Conservation (phyloP, 2,888 invertebrate species). For the Nomada hirtipes region DNA sequence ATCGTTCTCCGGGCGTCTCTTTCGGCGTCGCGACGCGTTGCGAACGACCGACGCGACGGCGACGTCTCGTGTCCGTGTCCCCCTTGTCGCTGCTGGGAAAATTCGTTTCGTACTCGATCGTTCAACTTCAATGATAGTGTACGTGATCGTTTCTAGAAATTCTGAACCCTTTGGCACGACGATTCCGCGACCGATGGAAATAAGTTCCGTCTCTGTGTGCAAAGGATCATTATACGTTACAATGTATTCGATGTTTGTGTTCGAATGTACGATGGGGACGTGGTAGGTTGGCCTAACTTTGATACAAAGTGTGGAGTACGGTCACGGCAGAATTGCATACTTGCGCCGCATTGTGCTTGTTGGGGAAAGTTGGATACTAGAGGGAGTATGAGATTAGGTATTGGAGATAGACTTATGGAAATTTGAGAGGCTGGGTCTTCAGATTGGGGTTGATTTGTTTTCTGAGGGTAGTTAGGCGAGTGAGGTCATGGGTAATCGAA, state of each 20-base stretch:
- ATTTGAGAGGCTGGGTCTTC: not conserved
- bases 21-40: not conserved
- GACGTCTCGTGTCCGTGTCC: not conserved
- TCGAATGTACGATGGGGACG: not conserved
- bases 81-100: not conserved
- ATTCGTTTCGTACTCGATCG: no score
- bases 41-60: constrained; percentile 6
- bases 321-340: constrained; percentile 14
- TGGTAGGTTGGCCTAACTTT: not conserved
- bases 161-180: not conserved
- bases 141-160: not conserved
- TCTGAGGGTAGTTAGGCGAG: not conserved
- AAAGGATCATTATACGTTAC: not conserved
- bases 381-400: constrained; percentile 9
- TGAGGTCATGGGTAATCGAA: constrained; percentile 22
- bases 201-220: not conserved
- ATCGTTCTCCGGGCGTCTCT: constrained; percentile 10
- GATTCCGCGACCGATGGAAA: not conserved
- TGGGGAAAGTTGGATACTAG: constrained; percentile 13
- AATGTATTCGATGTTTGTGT: not conserved
- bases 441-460: not conserved
- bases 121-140: not conserved
- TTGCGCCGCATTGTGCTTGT: constrained; percentile 23
- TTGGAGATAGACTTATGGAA: not conserved
- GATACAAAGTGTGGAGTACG: constrained; percentile 4